A percentile compares a stretch with the other conserved stretches of the same genome.
These are phyloP conservation scores for Habroteleia sp. DNA, from an alignment of 2,888 invertebrate genomes.

Conservation along the genomic window DNA sequence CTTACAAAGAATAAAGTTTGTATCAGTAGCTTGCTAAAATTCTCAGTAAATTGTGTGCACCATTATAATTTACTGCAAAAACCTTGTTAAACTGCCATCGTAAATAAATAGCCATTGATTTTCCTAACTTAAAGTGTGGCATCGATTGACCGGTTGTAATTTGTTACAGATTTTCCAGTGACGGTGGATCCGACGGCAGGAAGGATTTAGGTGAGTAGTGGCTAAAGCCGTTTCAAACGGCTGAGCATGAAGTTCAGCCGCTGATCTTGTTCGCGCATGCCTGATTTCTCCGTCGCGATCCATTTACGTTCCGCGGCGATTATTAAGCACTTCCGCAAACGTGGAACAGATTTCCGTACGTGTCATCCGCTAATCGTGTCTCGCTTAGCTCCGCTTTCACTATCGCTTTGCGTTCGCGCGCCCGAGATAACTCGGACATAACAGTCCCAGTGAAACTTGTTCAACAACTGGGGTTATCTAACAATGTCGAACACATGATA, in stretches of 20 bases:
- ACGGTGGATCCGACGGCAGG: slow-evolving; percentile 71
- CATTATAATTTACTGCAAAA: no score
- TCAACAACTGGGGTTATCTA: slow-evolving; percentile 31
- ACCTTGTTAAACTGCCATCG: no score
- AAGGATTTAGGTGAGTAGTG: slow-evolving; percentile 72
- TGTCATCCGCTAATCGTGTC: slow-evolving; percentile 52
- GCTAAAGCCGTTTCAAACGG: slow-evolving; percentile 33
- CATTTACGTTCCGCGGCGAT: slow-evolving; percentile 44
- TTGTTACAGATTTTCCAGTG: slow-evolving; percentile 69
- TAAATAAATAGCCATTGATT: no score
- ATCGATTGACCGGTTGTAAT: slow-evolving; percentile 24
- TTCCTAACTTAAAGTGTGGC: no score
- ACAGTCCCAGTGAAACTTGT: slow-evolving; percentile 39
- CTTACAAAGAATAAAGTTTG: no score
- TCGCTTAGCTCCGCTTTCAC: slow-evolving; percentile 55
- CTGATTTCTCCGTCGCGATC: slow-evolving; percentile 52
- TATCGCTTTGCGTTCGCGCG: slow-evolving; percentile 29
- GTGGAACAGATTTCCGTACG: slow-evolving; percentile 48
- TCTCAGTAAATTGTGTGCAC: no score
- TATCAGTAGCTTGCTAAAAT: no score
- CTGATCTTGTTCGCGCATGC: slow-evolving; percentile 33
- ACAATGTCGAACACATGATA: slow-evolving; percentile 35
- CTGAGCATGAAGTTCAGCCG: slow-evolving; percentile 48
- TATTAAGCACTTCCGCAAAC: slow-evolving; percentile 58
- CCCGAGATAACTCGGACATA: slow-evolving; percentile 37